These are phyloP conservation scores for Hippocampus kuda DNA, from an alignment of 2,797 vertebrate species.

Conservation along the genomic window DNA sequence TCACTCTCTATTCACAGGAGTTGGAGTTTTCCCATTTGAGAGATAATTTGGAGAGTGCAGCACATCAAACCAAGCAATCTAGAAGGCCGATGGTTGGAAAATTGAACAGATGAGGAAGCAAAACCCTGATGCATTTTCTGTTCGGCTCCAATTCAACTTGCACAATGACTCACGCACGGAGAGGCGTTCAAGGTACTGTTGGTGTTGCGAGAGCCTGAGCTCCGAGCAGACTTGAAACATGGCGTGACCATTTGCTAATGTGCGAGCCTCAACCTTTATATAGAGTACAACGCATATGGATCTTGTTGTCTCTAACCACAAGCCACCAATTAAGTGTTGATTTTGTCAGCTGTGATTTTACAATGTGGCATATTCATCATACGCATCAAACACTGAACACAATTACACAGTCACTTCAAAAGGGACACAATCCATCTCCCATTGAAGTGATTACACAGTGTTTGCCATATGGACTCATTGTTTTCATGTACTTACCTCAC, in stretches of 20 bases:
- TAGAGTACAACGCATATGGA: slow-evolving; percentile 58
- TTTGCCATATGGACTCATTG: slow-evolving; percentile 62
- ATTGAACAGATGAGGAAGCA: slow-evolving; percentile 73
- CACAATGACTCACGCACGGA: slow-evolving; percentile 41
- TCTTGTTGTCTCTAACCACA: slow-evolving; percentile 55
- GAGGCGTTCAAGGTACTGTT: slow-evolving; percentile 28
- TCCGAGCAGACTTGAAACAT: slow-evolving; percentile 60
- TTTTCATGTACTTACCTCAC: slow-evolving; percentile 62
- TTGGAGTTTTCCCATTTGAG: slow-evolving; percentile 62
- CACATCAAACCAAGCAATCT: slow-evolving; percentile 70
- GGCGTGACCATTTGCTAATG: slow-evolving; percentile 51
- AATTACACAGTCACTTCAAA: slow-evolving; percentile 68
- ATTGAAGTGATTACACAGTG: slow-evolving; percentile 66
- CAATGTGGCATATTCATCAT: slow-evolving; percentile 62
- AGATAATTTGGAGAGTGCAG: slow-evolving; percentile 65
- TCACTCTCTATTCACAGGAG: slow-evolving; percentile 42
- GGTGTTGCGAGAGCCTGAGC: slow-evolving; percentile 47
- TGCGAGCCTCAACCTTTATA: slow-evolving; percentile 48
- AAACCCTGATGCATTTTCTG: slow-evolving; percentile 71
- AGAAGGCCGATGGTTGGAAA: slow-evolving; percentile 67
- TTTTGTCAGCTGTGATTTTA: slow-evolving; percentile 65
- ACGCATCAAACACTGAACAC: slow-evolving; percentile 63
- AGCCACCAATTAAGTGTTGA: slow-evolving; percentile 63
- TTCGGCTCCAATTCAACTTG: slow-evolving; percentile 51
- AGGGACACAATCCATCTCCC: slow-evolving; percentile 61